A percentile compares a stretch with the other conserved stretches of the same genome.
Evolutionary conservation across 2,888 invertebrate genomes (phyloP).

Genomic region (Ochlodes sylvanus): DNA sequence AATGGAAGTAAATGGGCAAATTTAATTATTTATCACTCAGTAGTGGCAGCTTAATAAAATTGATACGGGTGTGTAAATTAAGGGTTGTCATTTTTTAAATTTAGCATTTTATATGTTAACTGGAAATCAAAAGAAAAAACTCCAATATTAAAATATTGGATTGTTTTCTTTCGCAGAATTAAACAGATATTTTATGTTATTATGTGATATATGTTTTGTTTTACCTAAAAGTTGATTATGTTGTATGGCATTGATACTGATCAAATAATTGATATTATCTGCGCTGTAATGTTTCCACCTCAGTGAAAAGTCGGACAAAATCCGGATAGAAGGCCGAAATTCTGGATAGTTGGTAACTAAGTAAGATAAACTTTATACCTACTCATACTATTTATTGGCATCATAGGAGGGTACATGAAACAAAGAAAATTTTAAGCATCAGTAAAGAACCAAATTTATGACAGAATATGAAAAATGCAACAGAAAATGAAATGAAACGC

Average conservation of each 20-base stretch:
- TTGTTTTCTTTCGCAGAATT: no score
- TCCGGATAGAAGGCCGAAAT: no score
- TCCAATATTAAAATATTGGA: no score
- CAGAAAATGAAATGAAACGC: neutral
- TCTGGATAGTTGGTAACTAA: no score
- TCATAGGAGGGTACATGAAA: constrained; percentile 79
- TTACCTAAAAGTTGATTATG: no score
- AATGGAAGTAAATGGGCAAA: constrained; percentile 38
- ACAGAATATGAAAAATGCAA: constrained; percentile 12
- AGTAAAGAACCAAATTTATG: constrained; percentile 36
- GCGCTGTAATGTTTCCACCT: no score
- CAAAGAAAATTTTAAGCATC: constrained; percentile 57
- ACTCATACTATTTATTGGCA: constrained; percentile 75
- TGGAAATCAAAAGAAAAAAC: no score
- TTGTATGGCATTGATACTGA: no score
- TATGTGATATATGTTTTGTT: no score
- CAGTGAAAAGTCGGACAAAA: no score
- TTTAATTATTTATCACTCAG: constrained; percentile 38
- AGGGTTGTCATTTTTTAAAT: neutral
- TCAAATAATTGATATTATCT: no score
- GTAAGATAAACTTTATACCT: constrained; percentile 59
- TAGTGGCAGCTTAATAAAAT: constrained; percentile 25
- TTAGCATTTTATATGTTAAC: neutral
- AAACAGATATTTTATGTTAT: no score
- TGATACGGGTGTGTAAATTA: constrained; percentile 33